These are phyloP conservation scores for Microcebus tavaratra DNA, from an alignment of 2,113 vertebrate species.

Conservation along the genomic window DNA sequence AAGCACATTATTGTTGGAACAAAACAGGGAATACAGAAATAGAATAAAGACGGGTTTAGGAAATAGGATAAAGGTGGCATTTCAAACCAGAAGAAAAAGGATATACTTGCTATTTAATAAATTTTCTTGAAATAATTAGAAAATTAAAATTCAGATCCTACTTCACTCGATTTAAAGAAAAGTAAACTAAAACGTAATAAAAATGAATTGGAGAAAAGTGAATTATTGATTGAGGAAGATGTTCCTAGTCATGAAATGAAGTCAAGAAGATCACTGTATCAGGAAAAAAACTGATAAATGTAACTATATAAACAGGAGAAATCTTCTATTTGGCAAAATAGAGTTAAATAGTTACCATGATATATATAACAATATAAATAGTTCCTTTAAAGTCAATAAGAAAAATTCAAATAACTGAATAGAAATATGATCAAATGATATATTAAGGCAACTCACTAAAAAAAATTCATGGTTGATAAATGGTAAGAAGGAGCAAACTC, in stretches of 20 bases:
- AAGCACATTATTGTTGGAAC: not conserved
- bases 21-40: not conserved
- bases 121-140: not conserved
- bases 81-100: not conserved
- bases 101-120: not conserved
- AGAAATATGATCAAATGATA: not conserved
- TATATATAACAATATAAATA: not conserved
- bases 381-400: not conserved
- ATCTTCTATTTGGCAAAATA: not conserved
- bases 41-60: not conserved
- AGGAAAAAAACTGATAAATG: not conserved
- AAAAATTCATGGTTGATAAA: not conserved
- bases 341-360: not conserved
- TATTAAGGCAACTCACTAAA: not conserved
- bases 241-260: not conserved
- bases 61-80: not conserved
- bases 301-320: not conserved
- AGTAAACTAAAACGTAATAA: not conserved
- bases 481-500: not conserved
- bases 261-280: not conserved
- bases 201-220: not conserved
- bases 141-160: constrained; percentile 18
- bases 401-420: not conserved
- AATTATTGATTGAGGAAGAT: not conserved
- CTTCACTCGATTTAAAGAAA: not conserved